phyloP scores from a whole-genome alignment of 2,797 vertebrate genomes.

The Spatula versicolor region DNA sequence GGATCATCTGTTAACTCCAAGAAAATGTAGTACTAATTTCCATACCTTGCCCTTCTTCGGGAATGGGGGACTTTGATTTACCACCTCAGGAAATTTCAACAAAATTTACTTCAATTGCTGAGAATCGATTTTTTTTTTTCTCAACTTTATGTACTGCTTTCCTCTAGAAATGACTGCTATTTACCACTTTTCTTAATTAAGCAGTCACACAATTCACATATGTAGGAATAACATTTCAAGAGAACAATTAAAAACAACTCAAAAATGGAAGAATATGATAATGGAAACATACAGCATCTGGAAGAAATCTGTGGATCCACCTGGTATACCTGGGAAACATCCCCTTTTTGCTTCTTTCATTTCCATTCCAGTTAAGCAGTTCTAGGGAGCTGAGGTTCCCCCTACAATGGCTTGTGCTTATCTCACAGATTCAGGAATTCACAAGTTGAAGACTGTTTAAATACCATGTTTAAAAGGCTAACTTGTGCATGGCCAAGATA shows the following conservation, averaged over 20 bases:
- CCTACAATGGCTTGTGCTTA: background rate
- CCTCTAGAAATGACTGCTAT: background rate
- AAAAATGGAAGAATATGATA: background rate
- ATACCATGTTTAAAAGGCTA: background rate
- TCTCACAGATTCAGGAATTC: conserved; percentile 41
- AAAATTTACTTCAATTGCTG: background rate
- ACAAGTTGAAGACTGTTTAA: background rate
- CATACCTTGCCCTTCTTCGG: background rate
- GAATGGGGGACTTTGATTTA: background rate
- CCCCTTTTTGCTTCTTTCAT: background rate
- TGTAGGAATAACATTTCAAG: background rate
- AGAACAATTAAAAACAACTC: background rate
- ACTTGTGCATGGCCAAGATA: conserved; percentile 43
- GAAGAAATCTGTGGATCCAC: background rate
- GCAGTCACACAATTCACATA: background rate
- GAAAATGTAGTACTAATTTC: background rate
- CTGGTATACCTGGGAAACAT: background rate
- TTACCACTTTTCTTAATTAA: background rate
- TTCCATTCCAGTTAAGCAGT: background rate
- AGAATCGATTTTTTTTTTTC: background rate
- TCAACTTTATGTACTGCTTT: background rate
- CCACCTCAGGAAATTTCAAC: background rate
- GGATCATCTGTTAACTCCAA: background rate
- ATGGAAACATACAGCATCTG: background rate
- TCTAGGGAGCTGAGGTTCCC: background rate